Evolutionary conservation across 2,797 vertebrate species (phyloP), one percentile per base, ranked within the genome.

Genomic region (Momotus momota): DNA sequence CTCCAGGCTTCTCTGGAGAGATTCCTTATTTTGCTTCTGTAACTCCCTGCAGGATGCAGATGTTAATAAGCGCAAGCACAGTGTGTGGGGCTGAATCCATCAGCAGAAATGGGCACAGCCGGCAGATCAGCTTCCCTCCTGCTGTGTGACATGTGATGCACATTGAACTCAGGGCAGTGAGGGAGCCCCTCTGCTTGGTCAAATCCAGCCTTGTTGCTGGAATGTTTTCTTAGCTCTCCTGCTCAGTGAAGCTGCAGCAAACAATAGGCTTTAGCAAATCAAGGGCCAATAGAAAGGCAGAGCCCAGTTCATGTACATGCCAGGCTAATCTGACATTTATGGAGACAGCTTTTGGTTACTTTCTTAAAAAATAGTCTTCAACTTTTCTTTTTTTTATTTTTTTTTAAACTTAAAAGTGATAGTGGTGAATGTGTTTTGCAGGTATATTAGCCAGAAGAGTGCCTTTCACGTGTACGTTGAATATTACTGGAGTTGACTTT

Each of bases 21-120:
- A 62, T 54, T 86, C 51, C 70, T 92, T 95, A 61, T 87, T 93
- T 89, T 87, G 52, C 67, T 91, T 87, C 72, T 89, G 91, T 87
- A 85, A 61, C 45, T 92, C 86, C 52, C 94, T 93, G 92, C 69
- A 78, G 92, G 94, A 83, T 78, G 31, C 49, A 74, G 87, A 85
- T 49, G 58, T 73, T 96, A 94, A 74, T 92, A 95, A 93, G 84
- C 0, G 0, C 38, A 90, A 71, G 78, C 74, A 81, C 71, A 92
- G 84, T 74, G 73, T 31, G 78, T 19, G 55, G 35, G 43, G n/a
- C 40, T 75, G 67, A 94, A 91, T 91, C 62, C 35, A 66, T 70
- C 51, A 51, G 71, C 55, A 89, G 67, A 80, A 40, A 70, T 6
- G 51, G 31, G 43, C 65, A 52, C 52, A 61, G 75, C 48, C 15